Evolutionary conservation across 2,797 vertebrate genomes (phyloP).

Genomic region (Anolis apletophallus): DNA sequence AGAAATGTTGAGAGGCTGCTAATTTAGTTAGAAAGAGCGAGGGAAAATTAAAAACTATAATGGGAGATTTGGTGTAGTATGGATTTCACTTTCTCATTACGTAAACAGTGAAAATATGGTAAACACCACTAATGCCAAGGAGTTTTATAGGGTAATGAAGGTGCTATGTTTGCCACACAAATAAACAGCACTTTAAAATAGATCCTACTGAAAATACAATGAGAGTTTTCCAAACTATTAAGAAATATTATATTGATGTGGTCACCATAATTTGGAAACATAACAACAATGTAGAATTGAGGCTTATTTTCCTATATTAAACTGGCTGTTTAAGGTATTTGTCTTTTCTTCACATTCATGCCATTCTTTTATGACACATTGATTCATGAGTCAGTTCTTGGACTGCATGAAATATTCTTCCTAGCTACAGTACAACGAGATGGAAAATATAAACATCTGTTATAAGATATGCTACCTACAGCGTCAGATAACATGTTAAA

Average conservation of each 20-base stretch:
- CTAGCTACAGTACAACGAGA: not conserved
- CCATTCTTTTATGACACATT: not conserved
- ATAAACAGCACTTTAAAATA: constrained; percentile 13
- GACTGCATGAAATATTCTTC: constrained; percentile 28
- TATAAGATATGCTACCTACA: not conserved
- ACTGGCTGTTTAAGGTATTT: not conserved
- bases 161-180: not conserved
- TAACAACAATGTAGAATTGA: not conserved
- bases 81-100: not conserved
- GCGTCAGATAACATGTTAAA: constrained; percentile 4
- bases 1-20: not conserved
- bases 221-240: not conserved
- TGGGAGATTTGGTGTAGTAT: not conserved
- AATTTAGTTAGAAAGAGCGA: not conserved
- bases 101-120: constrained; percentile 17
- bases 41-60: constrained; percentile 12
- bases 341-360: not conserved
- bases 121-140: constrained; percentile 6
- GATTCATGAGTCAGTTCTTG: not conserved
- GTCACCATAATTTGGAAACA: too few relatives aligned
- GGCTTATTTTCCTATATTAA: constrained; percentile 13
- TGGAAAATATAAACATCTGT: rapidly evolving
- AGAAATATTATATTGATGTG: too few relatives aligned
- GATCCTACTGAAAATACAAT: not conserved
- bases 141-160: not conserved